Conservation (phyloP, 2,888 invertebrate species). For the Nephrotoma flavescens region DNA sequence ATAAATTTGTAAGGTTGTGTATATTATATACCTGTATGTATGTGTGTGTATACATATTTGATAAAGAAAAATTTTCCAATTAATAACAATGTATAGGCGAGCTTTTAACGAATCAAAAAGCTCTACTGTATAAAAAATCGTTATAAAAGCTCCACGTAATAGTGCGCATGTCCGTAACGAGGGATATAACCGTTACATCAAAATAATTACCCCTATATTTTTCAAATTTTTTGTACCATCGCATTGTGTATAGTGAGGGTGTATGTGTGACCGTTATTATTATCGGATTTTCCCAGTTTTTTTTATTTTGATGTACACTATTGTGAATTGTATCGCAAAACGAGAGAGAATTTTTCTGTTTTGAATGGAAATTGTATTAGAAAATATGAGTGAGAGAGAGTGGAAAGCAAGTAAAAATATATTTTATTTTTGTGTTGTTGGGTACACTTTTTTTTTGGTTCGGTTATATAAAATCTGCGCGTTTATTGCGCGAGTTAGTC, state of each 20-base stretch:
- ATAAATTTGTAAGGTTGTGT: not conserved
- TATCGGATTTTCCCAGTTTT: not conserved
- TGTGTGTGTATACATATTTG: not conserved
- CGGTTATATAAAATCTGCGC: conserved; percentile 6
- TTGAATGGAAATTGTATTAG: not conserved
- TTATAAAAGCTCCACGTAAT: not conserved
- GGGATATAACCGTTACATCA: not conserved
- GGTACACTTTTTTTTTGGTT: not conserved
- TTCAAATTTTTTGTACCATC: not conserved
- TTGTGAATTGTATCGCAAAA: not conserved
- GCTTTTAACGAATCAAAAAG: not conserved
- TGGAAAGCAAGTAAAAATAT: not conserved
- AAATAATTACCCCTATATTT: not conserved
- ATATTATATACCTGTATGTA: not conserved
- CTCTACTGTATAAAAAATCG: not conserved
- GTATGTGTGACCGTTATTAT: not conserved
- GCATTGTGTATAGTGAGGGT: not conserved
- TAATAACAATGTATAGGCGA: not conserved
- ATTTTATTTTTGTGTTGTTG: not conserved
- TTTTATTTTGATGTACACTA: not conserved
- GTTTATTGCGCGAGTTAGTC: conserved; percentile 7
- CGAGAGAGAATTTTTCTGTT: not conserved
- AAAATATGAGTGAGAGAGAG: not conserved
- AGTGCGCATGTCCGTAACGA: not conserved
- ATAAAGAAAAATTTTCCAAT: not conserved